These are phyloP conservation scores for Ochropleura leucogaster DNA, from an alignment of 2,888 invertebrate species.

Conservation along the genomic window DNA sequence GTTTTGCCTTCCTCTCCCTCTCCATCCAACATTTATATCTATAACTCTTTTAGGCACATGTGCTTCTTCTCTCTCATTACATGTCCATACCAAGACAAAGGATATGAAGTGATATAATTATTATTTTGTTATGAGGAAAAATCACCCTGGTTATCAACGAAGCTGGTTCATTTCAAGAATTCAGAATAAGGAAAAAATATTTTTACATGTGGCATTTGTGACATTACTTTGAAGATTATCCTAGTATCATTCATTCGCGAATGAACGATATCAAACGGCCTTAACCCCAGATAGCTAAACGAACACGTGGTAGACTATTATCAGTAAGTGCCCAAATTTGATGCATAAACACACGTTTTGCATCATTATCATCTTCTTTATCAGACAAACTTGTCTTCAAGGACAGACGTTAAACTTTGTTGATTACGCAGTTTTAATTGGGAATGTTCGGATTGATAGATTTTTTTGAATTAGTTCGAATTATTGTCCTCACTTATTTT, in stretches of 20 bases:
- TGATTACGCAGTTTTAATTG: background rate
- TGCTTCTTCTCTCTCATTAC: too few species aligned
- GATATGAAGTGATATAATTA: too few species aligned
- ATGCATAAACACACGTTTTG: slow-evolving; percentile 27
- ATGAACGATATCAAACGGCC: slow-evolving; percentile 44
- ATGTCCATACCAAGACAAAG: too few species aligned
- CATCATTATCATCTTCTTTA: slow-evolving; percentile 51
- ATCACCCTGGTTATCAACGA: too few species aligned
- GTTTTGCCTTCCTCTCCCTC: too few species aligned
- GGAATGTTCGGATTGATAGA: background rate
- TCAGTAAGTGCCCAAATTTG: slow-evolving; percentile 30
- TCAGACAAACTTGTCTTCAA: slow-evolving; percentile 40
- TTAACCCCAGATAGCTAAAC: slow-evolving; percentile 25
- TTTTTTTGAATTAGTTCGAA: background rate
- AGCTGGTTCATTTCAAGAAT: background rate
- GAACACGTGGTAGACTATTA: slow-evolving; percentile 30
- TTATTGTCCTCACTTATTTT: background rate
- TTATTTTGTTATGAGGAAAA: background rate
- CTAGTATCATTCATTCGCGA: slow-evolving; percentile 29
- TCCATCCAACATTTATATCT: too few species aligned
- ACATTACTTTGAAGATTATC: background rate
- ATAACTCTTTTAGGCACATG: too few species aligned
- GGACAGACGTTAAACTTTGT: slow-evolving; percentile 33
- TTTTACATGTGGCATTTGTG: background rate
- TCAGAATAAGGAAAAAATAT: background rate